Evolutionary conservation across 2,797 vertebrate genomes (phyloP).

Genomic region (Diceros bicornis): DNA sequence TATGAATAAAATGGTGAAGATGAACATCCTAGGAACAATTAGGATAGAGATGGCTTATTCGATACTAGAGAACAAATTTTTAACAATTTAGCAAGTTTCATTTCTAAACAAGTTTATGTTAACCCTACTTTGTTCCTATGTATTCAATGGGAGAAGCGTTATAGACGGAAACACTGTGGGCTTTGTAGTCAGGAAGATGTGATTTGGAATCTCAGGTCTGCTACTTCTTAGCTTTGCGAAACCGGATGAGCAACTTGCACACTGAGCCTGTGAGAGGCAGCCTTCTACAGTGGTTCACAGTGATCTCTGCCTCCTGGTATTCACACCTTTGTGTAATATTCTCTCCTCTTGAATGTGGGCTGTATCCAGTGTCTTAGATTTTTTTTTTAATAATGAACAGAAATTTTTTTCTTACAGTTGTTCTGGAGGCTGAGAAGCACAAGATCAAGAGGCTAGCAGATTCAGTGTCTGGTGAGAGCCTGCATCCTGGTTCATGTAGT

Average conservation of each 20-base stretch:
- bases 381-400: neutral
- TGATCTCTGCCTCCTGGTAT: constrained; percentile 48
- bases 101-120: constrained; percentile 49
- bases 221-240: constrained; percentile 48
- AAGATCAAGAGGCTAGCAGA: neutral
- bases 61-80: constrained; percentile 39
- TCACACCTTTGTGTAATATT: constrained; percentile 28
- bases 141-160: constrained; percentile 36
- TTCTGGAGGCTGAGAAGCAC: neutral
- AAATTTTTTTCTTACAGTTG: constrained; percentile 20
- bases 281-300: constrained; percentile 52
- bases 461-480: neutral
- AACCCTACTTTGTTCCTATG: neutral
- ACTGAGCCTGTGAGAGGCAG: neutral
- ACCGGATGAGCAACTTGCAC: constrained; percentile 62
- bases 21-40: constrained; percentile 52
- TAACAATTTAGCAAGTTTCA: constrained; percentile 44
- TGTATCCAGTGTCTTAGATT: constrained; percentile 19
- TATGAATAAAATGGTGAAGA: constrained; percentile 67
- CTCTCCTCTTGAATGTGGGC: neutral
- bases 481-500: neutral
- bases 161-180: neutral
- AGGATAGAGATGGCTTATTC: constrained; percentile 38
- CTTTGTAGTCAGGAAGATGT: constrained; percentile 13
- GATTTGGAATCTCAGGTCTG: constrained; percentile 56